phyloP scores from a whole-genome alignment of 35 echinoderm and acorn worm species.

The Ophioderma brevispina region DNA sequence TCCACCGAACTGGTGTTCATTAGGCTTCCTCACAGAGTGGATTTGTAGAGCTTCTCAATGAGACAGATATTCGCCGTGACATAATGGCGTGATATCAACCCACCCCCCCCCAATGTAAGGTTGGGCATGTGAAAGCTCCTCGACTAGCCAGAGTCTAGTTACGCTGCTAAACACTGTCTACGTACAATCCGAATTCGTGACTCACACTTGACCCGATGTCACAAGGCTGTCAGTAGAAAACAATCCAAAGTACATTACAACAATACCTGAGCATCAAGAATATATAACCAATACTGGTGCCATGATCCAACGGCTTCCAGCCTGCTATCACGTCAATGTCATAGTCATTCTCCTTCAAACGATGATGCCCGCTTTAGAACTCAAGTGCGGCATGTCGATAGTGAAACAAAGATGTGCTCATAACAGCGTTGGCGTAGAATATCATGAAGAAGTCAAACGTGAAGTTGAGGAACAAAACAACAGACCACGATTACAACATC shows the following conservation, averaged over 20 bases:
- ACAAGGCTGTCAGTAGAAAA: conserved; percentile 16
- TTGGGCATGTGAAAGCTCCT: conserved; percentile 45
- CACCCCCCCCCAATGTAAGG: too few relatives aligned
- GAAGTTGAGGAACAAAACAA: not conserved
- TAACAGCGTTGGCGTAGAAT: conserved; percentile 8
- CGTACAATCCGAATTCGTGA: conserved; percentile 38
- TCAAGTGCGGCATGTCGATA: conserved; percentile 6
- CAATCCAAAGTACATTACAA: conserved; percentile 16
- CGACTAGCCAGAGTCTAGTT: conserved; percentile 39
- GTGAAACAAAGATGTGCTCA: not conserved
- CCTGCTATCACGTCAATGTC: conserved; percentile 18
- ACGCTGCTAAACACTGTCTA: conserved; percentile 19
- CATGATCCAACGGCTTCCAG: conserved; percentile 9
- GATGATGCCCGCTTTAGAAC: not conserved
- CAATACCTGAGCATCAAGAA: conserved; percentile 11
- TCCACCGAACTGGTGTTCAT: conserved; percentile 32
- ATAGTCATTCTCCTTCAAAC: conserved; percentile 30
- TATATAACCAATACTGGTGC: conserved; percentile 8
- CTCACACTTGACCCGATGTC: conserved; percentile 41
- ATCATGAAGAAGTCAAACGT: not conserved
- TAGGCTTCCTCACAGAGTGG: conserved; percentile 34
- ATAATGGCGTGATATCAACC: conserved; percentile 41
- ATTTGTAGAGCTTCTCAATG: conserved; percentile 57
- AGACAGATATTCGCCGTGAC: conserved; percentile 71
- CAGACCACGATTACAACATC: not conserved